Percentiles rank a stretch among this genome's conserved stretches.
Conservation (phyloP, 2,113 vertebrate genomes). For the Hippocampus mohnikei region DNA sequence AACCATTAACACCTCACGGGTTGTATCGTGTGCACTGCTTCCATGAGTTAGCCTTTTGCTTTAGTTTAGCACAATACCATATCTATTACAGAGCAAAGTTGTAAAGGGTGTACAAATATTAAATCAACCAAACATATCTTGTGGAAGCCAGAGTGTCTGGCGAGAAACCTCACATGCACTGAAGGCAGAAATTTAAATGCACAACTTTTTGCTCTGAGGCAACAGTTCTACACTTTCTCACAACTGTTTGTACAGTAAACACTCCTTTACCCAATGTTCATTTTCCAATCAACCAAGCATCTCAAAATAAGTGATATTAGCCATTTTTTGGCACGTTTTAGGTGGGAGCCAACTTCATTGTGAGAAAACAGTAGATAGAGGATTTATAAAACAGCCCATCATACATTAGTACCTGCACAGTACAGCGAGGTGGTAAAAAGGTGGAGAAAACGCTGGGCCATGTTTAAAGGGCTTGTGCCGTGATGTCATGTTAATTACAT, state of each 20-base stretch:
- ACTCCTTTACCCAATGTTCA: too few relatives aligned
- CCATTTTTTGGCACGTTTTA: too few relatives aligned
- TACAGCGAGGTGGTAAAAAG: background rate
- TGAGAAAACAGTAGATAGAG: background rate
- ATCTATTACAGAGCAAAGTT: background rate
- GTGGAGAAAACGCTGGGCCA: background rate
- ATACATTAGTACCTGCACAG: background rate
- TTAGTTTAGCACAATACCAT: background rate
- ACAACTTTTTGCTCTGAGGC: background rate
- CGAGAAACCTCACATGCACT: background rate
- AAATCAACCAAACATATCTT: background rate
- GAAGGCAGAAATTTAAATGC: background rate
- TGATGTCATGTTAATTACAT: background rate
- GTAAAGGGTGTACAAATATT: background rate
- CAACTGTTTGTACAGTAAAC: too few relatives aligned
- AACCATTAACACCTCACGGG: conserved; percentile 37
- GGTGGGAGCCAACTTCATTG: too few relatives aligned
- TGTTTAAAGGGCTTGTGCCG: background rate
- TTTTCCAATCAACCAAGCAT: too few relatives aligned
- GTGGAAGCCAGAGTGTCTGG: background rate
- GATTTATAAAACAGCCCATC: background rate
- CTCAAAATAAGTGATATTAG: too few relatives aligned
- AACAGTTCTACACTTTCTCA: background rate
- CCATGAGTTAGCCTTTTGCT: background rate
- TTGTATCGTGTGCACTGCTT: conserved; percentile 10